Evolutionary conservation across 2,113 vertebrate species (phyloP).

Genomic region (Eptatretus burgeri): DNA sequence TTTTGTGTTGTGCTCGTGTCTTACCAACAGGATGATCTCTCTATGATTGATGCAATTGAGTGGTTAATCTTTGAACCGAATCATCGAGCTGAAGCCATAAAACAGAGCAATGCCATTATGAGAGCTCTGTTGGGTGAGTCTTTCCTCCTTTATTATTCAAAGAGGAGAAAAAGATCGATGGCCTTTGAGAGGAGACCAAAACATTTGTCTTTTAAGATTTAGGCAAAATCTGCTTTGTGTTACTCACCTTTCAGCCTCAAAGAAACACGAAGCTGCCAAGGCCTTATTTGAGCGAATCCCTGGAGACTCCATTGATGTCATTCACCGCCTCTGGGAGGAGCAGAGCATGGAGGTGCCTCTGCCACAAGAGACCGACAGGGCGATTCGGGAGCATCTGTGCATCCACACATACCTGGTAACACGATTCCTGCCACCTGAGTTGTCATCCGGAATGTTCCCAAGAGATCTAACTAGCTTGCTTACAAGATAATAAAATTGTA

Average conservation of each 20-base stretch:
- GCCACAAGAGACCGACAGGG: constrained; percentile 61
- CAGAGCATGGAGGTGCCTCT: constrained; percentile 34
- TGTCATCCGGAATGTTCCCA: too few species aligned
- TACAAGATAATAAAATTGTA: too few species aligned
- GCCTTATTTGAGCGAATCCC: constrained; percentile 76
- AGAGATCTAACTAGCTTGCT: too few species aligned
- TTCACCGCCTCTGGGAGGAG: constrained; percentile 57
- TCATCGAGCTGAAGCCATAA: constrained; percentile 64
- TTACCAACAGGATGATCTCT: constrained; percentile 34
- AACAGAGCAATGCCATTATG: constrained; percentile 95
- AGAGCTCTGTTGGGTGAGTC: constrained; percentile 56
- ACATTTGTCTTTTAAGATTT: too few species aligned
- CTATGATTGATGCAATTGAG: constrained; percentile 76
- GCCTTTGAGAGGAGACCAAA: too few species aligned
- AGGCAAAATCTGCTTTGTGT: not conserved
- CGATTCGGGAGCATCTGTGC: constrained; percentile 69
- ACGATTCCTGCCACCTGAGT: too few species aligned
- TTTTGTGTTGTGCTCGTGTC: not conserved
- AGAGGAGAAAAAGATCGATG: too few species aligned
- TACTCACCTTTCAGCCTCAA: constrained; percentile 26
- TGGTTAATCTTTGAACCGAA: constrained; percentile 74
- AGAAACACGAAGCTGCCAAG: constrained; percentile 79
- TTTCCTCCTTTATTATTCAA: too few species aligned
- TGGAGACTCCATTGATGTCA: constrained; percentile 63
- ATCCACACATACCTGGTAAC: constrained; percentile 77